Evolutionary conservation across 1,140 invertebrate genomes (phyloP), one percentile per base, ranked within the genome.

Genomic region (Gryllus bimaculatus): DNA sequence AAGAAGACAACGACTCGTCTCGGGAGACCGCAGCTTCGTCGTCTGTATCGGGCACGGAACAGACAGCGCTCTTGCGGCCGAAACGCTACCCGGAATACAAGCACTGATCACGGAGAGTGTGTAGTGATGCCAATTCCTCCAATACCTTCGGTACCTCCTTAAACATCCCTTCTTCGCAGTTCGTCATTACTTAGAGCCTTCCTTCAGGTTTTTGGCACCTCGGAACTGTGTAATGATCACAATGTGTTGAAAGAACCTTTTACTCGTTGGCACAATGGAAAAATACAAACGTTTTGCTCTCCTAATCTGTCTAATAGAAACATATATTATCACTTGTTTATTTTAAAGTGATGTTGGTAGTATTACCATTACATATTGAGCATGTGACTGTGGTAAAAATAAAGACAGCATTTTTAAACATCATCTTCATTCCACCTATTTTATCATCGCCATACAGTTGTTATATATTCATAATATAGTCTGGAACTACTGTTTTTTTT

Each of bases 41-140:
- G 21, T 78, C 76, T 39, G 76, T 74, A 8, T 74, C 77, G 10
- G 77, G 77, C 8, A 75, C 85, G 39, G 85, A 85, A 80, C 84
- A 85, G 82, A 85, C 85, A 48, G 85, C 85, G 82, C 85, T 86
- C 81, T 83, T 85, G 81, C 81, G 84, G 73, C 85, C 86, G 79
- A 87, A 88, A 83, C 86, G 88, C 82, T 89, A 89, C 85, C 88
- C 89, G 81, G 89, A 89, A 86, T 89, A 89, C 86, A 89, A 89
- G 85, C 88, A 89, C 88, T 89, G 88, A 89, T 88, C 47, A 48
- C 47, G 78, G 73, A 75, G 47, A 21, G 48, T 48, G 18, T 7
- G 8, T 48, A 77, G 76, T 47, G 47, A 48, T 26, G 48, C 26
- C 47, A 48, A 48, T 77, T 54, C 48, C 48, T 77, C n/a, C 12